phyloP scores from a whole-genome alignment of 1,140 invertebrate genomes.

The Dinoponera quadriceps region DNA sequence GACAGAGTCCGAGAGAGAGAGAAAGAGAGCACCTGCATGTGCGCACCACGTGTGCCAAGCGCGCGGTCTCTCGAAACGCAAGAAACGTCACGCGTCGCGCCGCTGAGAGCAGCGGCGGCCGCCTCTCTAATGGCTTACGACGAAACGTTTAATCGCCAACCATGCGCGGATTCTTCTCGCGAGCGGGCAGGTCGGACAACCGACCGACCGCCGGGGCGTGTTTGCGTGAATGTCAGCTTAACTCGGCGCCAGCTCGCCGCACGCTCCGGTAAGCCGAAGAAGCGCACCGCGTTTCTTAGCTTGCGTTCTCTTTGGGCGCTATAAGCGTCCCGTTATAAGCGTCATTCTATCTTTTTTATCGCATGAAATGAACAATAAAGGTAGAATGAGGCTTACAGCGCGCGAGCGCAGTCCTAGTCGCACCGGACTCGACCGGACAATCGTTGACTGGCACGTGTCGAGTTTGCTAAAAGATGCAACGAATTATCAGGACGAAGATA shows the following conservation, averaged over 20 bases:
- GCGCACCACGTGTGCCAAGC: constrained; percentile 17
- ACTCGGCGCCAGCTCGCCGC: constrained; percentile 14
- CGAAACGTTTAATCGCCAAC: constrained; percentile 66
- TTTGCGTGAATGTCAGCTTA: constrained; percentile 58
- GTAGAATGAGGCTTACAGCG: too few relatives aligned
- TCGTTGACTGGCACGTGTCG: constrained; percentile 32
- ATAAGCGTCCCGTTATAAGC: too few relatives aligned
- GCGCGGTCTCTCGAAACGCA: constrained; percentile 8
- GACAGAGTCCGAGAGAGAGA: too few relatives aligned
- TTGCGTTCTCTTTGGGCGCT: too few relatives aligned
- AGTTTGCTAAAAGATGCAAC: background rate
- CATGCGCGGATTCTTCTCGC: constrained; percentile 60
- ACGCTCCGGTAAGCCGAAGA: constrained; percentile 1
- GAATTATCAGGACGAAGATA: background rate
- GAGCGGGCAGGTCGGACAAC: constrained; percentile 50
- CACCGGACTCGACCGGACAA: constrained; percentile 35
- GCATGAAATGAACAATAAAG: too few relatives aligned
- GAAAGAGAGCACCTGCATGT: constrained; percentile 19
- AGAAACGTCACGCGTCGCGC: constrained; percentile 26
- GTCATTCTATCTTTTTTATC: too few relatives aligned
- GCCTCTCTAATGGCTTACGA: constrained; percentile 55
- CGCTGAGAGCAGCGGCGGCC: constrained; percentile 11
- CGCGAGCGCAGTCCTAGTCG: too few relatives aligned
- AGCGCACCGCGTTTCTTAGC: constrained; percentile 52
- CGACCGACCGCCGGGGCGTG: constrained; percentile 25